phyloP scores from a whole-genome alignment of 2,888 invertebrate species.

The Petrolisthes manimaculis region DNA sequence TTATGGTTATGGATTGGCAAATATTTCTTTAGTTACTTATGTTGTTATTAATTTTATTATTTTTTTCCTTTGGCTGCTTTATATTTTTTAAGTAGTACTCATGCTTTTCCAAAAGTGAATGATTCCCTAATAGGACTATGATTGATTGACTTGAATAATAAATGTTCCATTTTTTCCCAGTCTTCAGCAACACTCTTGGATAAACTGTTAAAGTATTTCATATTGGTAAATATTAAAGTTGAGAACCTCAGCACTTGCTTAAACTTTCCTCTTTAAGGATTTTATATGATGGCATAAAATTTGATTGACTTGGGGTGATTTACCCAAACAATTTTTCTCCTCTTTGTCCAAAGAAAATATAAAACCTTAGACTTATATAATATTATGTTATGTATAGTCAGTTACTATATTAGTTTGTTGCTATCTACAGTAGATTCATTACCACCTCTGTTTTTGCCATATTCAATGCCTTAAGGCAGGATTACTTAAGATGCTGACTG shows the following conservation, averaged over 20 bases:
- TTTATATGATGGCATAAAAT: too few relatives aligned
- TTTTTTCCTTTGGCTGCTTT: constrained; percentile 36
- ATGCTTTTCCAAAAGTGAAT: background rate
- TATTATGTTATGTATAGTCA: too few relatives aligned
- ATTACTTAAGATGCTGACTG: too few relatives aligned
- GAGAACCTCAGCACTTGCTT: background rate
- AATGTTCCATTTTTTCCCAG: background rate
- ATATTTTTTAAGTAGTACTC: constrained; percentile 2
- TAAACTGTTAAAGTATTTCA: background rate
- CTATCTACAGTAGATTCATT: too few relatives aligned
- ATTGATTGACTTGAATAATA: background rate
- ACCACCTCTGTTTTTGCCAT: too few relatives aligned
- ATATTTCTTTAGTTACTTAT: constrained; percentile 27
- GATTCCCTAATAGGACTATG: background rate
- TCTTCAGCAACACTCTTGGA: background rate
- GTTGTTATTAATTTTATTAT: constrained; percentile 34
- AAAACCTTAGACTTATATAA: too few relatives aligned
- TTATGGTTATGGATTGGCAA: constrained; percentile 43
- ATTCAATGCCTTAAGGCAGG: too few relatives aligned
- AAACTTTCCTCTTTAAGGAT: too few relatives aligned
- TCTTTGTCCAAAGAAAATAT: too few relatives aligned
- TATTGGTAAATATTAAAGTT: constrained; percentile 5
- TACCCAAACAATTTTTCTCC: too few relatives aligned
- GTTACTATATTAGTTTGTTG: too few relatives aligned
- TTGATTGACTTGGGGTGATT: too few relatives aligned